Base-by-base conservation (phyloP, 1,140 invertebrate genomes). In the Conopomorpha cramerella region DNA sequence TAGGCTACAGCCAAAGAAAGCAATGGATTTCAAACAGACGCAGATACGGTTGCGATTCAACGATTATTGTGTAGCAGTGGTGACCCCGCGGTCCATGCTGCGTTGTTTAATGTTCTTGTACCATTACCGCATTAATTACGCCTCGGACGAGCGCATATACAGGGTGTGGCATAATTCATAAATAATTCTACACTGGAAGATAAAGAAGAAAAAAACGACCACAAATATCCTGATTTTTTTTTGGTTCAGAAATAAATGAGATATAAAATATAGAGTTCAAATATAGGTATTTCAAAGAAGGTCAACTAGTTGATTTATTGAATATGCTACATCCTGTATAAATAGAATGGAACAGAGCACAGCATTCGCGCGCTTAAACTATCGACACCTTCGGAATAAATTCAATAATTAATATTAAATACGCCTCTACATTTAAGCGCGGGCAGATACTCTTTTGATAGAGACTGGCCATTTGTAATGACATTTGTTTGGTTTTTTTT, bases 401-500 rank as follows among this genome's bases (percentile, higher is more conserved):
- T 53, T 41, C 34, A 43, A 45, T 54, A 49, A 56, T 54, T 51
- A 54, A 55, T 45, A 43, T 45, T 39, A 45, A 38, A 53, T 38
- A 40, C 31, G 47, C 49, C 39, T 30, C 41, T 38, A 36, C 33
- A 36, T 39, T 28, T 38, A 30, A 48, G 45, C 55, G 51, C 33
- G 19, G 38, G 42, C 38, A 49, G 41, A 54, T 55, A 55, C 46
- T 44, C 40, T 44, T 53, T 55, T 60, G 52, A 56, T 55, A 53
- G 51, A 61, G 55, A 46, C 41, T 43, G 39, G 46, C 49, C 42
- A 59, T 64, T 61, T 55, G 41, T 55, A 58, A 59, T n/a, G 51
- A 61, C 54, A 50, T 52, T 58, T 64, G 46, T 60, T 53, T 23
- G 4, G 19, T 23, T 23, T 23, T 6, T 6, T 23, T 6, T 4